Conservation (phyloP, 1,140 invertebrate genomes). For the Danaus melanippus region DNA sequence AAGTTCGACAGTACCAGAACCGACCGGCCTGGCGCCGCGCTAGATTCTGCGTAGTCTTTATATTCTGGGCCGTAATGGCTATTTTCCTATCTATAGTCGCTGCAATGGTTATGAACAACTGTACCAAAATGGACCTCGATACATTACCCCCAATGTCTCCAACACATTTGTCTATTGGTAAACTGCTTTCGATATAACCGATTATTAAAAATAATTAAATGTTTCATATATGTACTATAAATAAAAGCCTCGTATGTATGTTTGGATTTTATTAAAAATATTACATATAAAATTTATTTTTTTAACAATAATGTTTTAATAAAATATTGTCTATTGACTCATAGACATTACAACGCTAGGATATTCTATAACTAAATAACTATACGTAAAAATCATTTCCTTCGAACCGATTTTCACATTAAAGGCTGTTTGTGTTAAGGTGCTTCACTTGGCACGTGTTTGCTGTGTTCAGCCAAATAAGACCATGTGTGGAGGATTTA, state of each 20-base stretch:
- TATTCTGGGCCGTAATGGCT: conserved; percentile 48
- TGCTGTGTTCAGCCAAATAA: too few species aligned
- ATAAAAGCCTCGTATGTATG: background rate
- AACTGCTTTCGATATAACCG: conserved; percentile 22
- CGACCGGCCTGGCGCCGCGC: conserved; percentile 33
- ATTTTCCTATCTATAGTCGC: conserved; percentile 41
- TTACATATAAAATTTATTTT: conserved; percentile 2
- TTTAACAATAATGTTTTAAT: background rate
- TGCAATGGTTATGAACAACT: conserved; percentile 32
- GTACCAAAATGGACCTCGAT: conserved; percentile 9
- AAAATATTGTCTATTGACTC: too few species aligned
- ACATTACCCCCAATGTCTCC: conserved; percentile 31
- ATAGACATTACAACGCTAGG: too few species aligned
- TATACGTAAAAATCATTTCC: too few species aligned
- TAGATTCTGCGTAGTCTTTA: conserved; percentile 30
- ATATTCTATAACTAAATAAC: too few species aligned
- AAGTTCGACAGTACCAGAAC: conserved; percentile 25
- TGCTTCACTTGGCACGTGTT: too few species aligned
- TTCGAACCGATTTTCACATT: too few species aligned
- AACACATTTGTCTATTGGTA: conserved; percentile 38
- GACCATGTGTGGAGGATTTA: too few species aligned
- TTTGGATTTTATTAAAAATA: conserved; percentile 6
- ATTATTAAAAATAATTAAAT: conserved; percentile 7
- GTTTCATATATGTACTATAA: too few species aligned
- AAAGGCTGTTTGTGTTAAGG: too few species aligned